Percentiles rank a stretch among this genome's conserved stretches.
These are phyloP conservation scores for Ctena decussata DNA, from an alignment of 2,888 invertebrate genomes.

Conservation along the genomic window DNA sequence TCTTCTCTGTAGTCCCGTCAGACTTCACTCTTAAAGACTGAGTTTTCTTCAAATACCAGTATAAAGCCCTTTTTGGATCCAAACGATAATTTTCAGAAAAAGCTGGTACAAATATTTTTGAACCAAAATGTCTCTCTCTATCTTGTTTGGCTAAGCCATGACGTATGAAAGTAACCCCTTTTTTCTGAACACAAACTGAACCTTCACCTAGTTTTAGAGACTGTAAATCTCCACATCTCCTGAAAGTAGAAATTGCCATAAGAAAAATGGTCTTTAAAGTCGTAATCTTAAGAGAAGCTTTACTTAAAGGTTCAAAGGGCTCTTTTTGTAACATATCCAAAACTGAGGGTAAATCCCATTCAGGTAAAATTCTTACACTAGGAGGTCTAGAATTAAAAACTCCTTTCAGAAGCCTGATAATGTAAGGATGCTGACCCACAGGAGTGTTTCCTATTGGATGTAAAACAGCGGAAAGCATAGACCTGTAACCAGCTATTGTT, in stretches of 20 bases:
- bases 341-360: constrained; percentile 45
- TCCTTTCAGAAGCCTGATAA: constrained; percentile 23
- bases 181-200: constrained; percentile 1
- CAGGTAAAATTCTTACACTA: constrained; percentile 22
- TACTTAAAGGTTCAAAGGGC: constrained; percentile 43
- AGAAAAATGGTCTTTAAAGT: constrained; percentile 27
- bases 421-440: constrained; percentile 36
- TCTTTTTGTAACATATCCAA: constrained; percentile 19
- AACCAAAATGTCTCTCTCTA: too few relatives aligned
- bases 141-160: too few relatives aligned
- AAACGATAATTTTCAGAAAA: too few relatives aligned
- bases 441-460: background rate
- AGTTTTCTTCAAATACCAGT: too few relatives aligned
- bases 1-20: too few relatives aligned
- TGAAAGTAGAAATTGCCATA: constrained; percentile 32
- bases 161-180: too few relatives aligned
- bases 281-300: constrained; percentile 15
- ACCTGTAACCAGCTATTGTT: constrained; percentile 33
- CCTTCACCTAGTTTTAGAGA: constrained; percentile 13
- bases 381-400: constrained; percentile 40
- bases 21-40: too few relatives aligned
- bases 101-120: too few relatives aligned
- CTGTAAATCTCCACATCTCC: constrained; percentile 28
- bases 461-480: constrained; percentile 26
- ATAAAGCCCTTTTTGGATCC: too few relatives aligned